Base-by-base conservation (phyloP, 2,113 vertebrate genomes). In the Euleptes europaea region DNA sequence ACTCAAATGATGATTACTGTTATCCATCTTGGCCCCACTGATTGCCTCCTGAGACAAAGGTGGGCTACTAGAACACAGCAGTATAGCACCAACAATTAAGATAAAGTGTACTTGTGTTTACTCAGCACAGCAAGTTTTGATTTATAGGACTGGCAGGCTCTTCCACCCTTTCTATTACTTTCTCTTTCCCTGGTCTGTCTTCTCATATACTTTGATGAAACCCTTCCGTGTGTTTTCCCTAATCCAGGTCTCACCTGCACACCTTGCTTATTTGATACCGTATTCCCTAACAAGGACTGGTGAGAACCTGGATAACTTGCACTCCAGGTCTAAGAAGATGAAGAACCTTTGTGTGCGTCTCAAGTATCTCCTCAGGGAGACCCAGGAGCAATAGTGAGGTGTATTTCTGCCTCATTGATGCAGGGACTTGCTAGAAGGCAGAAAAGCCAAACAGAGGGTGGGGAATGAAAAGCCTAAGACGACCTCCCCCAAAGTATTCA, bases 381-480 rank as follows among this genome's bases (percentile, higher is more conserved):
- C 15, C 35, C 33, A 47, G 65, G 42, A 87, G 84, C 86, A 87
- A n/a, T 11, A 66, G 13, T 72, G 73, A 65, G 38, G 74, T 51
- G 5, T 26, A 14, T 11, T 72, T 79, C 65, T 42, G 82, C 26
- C 17, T 35, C 5, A 7, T 28, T 21, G 15, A 81, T 13, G 35
- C 54, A 67, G 19, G 0, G 14, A 75, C 12, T 7, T 90, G 42
- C 66, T 90, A 57, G 78, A 82, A 87, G 8, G 5, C 69, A 85
- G 33, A 23, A 90, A 15, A 74, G 10, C 63, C 80, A 63, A 60
- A 40, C 13, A 69, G 51, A 40, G 14, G n/a, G 67, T 40, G 10
- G 21, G 1, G 4, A 1, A 2, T 44, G 40, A 4, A 11, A 12
- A 54, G 33, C 4, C 31, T 49, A 67, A 12, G 69, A 60, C 54